These are phyloP conservation scores for Melinaea menophilus DNA, from an alignment of 2,888 invertebrate genomes.

Conservation along the genomic window DNA sequence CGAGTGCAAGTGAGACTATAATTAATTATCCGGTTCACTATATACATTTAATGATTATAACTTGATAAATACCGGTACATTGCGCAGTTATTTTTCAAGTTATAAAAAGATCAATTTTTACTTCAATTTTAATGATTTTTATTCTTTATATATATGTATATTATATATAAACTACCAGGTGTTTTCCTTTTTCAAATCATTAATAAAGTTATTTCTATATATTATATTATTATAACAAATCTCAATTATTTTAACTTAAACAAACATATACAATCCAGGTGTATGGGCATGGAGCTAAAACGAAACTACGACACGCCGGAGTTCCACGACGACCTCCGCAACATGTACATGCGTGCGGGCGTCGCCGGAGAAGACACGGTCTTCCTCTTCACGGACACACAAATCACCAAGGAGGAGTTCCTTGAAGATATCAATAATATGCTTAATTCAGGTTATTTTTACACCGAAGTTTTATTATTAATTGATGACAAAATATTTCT, in stretches of 20 bases:
- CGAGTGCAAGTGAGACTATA: conserved; percentile 81
- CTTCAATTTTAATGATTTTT: no score
- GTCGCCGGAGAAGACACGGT: conserved; percentile 85
- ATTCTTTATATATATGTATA: no score
- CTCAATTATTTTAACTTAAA: not conserved
- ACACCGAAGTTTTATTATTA: not conserved
- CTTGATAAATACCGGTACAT: no score
- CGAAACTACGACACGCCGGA: conserved; percentile 88
- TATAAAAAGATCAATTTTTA: no score
- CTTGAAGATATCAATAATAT: conserved; percentile 95
- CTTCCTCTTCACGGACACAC: conserved; percentile 93
- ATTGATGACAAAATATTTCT: no score
- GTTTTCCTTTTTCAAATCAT: no score
- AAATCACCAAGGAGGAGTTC: conserved; percentile 93
- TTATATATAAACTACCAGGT: no score
- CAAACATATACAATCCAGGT: conserved; percentile 62
- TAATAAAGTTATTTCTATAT: no score
- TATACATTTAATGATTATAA: no score
- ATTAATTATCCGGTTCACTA: no score
- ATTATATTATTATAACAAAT: no score
- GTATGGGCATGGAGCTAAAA: conserved; percentile 92
- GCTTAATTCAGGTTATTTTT: conserved; percentile 85
- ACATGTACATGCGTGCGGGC: conserved; percentile 88
- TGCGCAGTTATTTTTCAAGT: not conserved
- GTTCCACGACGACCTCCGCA: conserved; percentile 91